Base-by-base conservation (phyloP, 2,888 invertebrate species). In the Noctua janthina region DNA sequence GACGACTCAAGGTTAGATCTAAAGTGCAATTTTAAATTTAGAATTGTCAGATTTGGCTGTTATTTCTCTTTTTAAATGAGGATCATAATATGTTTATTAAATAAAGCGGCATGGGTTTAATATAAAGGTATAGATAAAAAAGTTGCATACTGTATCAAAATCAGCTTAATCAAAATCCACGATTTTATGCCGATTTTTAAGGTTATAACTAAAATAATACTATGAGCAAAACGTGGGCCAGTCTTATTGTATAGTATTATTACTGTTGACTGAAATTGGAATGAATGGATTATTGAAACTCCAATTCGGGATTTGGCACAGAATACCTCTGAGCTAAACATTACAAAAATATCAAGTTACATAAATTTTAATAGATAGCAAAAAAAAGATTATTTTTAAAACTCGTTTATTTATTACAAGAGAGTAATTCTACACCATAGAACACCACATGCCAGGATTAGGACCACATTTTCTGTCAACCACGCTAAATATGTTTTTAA, bases 1-100 rank as follows among this genome's bases (percentile, higher is more conserved):
- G 85, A 83, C 85, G 83, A 72, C 71, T 78, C 82, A 86, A 82
- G 74, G 79, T 78, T 77, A 79, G 39, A 79, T 87, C 71, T 54
- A 17, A 17, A 71, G 81, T 75, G 73, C 70, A 56, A 84, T 84
- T 82, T 77, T 67, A 76, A 85, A 76, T 76, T 54, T 59, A 68
- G 54, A 54, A 43, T 79, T 83, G 72, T 56, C 35, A 59, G 73
- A 59, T 43, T 72, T 70, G 35, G n/a, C 70, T 39, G 17, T 6
- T 35, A 15, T 71, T 29, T 74, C 39, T 35, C 39, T 66, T 29
- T 76, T 70, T 35, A 13, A 35, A 78, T 82, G 73, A 29, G 29
- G 29, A 56, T 8, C 8, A 56, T 56, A 54, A 10, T 23, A 23
- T 56, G 13, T 62, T 62, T 13, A 11, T 56, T 23, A 13, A 62